Conservation (phyloP, 2,797 vertebrate genomes). For the Neomorphus geoffroyi region DNA sequence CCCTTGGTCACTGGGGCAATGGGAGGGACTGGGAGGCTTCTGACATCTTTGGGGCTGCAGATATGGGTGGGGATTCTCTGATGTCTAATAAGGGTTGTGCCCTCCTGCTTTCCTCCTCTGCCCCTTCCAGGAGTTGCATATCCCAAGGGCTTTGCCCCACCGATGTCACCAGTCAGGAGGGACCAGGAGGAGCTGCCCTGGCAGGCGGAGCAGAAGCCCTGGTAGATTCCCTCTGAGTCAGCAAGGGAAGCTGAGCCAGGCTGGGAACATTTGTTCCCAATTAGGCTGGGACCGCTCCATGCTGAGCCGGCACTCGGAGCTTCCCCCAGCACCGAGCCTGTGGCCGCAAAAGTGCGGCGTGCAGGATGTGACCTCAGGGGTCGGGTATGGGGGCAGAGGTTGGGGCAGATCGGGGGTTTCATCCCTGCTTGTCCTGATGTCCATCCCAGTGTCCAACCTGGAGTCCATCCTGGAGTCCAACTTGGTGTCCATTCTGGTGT, state of each 20-base stretch:
- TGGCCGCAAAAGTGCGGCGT: not conserved
- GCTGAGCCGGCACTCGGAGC: not conserved
- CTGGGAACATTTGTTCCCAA: constrained; percentile 1
- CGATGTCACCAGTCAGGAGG: rapidly evolving
- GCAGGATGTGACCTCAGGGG: constrained; percentile 7
- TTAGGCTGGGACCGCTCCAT: not conserved
- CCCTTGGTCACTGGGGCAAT: not conserved
- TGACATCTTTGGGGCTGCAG: not conserved
- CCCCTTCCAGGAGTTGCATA: not conserved
- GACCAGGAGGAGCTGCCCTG: not conserved
- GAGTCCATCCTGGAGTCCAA: too few relatives aligned
- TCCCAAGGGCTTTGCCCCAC: not conserved
- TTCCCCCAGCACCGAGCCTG: not conserved
- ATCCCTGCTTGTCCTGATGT: rapidly evolving
- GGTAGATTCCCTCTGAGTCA: not conserved
- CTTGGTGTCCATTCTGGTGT: too few relatives aligned
- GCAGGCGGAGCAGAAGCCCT: not conserved
- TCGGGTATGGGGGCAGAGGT: not conserved
- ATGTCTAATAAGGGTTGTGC: not conserved
- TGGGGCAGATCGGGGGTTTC: not conserved
- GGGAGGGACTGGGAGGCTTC: not conserved
- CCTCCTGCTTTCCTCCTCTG: not conserved
- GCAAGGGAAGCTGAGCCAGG: not conserved
- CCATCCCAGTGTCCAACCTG: not conserved
- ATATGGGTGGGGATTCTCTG: not conserved